Base-by-base conservation (phyloP, 2,888 invertebrate species). In the Papilio elwesi region DNA sequence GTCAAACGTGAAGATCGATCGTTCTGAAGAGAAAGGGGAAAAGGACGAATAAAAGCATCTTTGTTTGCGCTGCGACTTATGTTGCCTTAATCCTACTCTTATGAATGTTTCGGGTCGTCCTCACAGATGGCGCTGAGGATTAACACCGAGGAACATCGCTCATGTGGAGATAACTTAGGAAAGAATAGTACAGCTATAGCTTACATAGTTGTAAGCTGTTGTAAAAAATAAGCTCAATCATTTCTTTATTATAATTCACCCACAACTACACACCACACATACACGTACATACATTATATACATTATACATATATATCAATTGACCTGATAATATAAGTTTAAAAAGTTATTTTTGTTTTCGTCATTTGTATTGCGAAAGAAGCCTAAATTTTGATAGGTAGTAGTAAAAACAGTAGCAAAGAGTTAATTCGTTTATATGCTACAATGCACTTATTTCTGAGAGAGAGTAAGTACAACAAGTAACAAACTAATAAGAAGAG, bases 61-160 rank as follows among this genome's bases (percentile, higher is more conserved):
- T 70, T 70, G 65, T 70, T 70, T 64, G 70, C 26, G 38, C 64
- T 64, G 16, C 38, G 47, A 52, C 70, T 70, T 65, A 65, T 65
- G 65, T 49, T 70, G 48, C 55, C 48, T 52, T 70, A 65, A 70
- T 70, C 70, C 70, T 52, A 55, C 65, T 70, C 64, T 70, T 55
- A 70, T 70, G 55, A 47, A 48, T 65, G 64, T 65, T 64, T 65
- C 53, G 47, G 53, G 36, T 36, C 48, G n/a, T 53, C 53, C 52
- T 15, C 48, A 59, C 52, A 48, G 38, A 68, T 68, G 59, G 64
- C n/a, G 47, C 48, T 64, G 26, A 52, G 57, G 68, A 68, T 68
- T 68, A 68, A 68, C 26, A 49, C 36, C 36, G 48, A 16, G 47
- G 49, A 68, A 68, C 52, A 57, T 57, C 43, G 68, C 68, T 48